These are phyloP conservation scores for Sebastes cheni DNA, from an alignment of 2,797 vertebrate species.

Conservation along the genomic window DNA sequence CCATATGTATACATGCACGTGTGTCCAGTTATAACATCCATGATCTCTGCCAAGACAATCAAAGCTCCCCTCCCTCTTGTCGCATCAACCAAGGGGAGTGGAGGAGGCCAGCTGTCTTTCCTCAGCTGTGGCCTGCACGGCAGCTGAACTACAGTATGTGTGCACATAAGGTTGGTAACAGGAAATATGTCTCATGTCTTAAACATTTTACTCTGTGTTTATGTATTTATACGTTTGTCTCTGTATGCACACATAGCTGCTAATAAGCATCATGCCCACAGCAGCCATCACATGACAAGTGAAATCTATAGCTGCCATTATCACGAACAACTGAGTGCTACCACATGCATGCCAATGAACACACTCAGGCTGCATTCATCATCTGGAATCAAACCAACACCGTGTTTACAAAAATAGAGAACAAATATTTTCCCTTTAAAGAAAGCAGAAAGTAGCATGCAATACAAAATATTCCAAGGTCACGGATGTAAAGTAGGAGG, in stretches of 20 bases:
- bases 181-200: slow-evolving; percentile 3
- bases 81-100: slow-evolving; percentile 31
- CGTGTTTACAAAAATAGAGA: not conserved
- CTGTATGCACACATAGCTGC: not conserved
- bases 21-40: not conserved
- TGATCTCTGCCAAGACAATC: slow-evolving; percentile 40
- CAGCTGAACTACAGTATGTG: slow-evolving; percentile 6
- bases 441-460: not conserved
- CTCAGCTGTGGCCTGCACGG: slow-evolving; percentile 40
- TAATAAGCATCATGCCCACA: not conserved
- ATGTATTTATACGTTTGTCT: not conserved
- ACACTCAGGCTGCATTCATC: not conserved
- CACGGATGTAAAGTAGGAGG: not conserved
- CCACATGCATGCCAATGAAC: not conserved
- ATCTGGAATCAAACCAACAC: not conserved
- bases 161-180: not conserved
- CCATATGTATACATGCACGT: not conserved
- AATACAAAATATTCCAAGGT: not conserved
- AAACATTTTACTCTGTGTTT: not conserved
- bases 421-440: not conserved
- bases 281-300: not conserved
- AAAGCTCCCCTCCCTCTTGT: slow-evolving; percentile 39
- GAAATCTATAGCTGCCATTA: not conserved
- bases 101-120: slow-evolving; percentile 51
- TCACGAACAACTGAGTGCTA: not conserved